Conservation (phyloP, 2,888 invertebrate genomes). For the Heliconius sara region DNA sequence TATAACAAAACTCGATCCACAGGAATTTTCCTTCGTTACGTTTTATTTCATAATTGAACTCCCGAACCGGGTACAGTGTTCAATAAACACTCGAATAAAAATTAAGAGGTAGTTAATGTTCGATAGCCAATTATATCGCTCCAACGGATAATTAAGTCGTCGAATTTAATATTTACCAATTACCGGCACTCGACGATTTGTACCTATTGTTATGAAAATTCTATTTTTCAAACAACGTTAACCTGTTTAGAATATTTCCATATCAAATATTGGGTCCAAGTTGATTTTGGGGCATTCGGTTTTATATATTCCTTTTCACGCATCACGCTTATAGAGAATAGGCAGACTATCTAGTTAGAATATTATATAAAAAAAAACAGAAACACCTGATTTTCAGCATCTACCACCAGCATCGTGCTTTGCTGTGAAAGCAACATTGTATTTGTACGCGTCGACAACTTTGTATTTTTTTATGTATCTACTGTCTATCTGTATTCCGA, state of each 20-base stretch:
- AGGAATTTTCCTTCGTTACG: background rate
- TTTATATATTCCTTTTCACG: background rate
- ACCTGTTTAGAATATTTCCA: conserved; percentile 6
- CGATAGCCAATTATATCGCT: conserved; percentile 60
- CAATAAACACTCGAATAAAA: conserved; percentile 48
- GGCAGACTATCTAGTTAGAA: too few species aligned
- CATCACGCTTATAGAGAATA: too few species aligned
- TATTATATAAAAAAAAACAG: too few species aligned
- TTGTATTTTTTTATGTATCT: too few species aligned
- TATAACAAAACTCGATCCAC: background rate
- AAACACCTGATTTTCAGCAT: too few species aligned
- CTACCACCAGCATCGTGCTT: too few species aligned
- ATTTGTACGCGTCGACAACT: too few species aligned
- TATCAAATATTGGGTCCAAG: background rate
- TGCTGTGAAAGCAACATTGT: too few species aligned
- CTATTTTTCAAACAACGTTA: conserved; percentile 16
- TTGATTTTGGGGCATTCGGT: background rate
- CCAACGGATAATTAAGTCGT: conserved; percentile 50
- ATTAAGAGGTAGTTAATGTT: conserved; percentile 48
- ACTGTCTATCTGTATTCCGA: too few species aligned
- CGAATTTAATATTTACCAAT: conserved; percentile 53
- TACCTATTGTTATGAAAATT: conserved; percentile 18
- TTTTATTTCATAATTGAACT: conserved; percentile 26
- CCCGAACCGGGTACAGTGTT: conserved; percentile 31
- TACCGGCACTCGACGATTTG: conserved; percentile 29